Percentiles rank a stretch among this genome's conserved stretches.
These are phyloP conservation scores for Nymphalis c-album DNA, from an alignment of 2,888 invertebrate species.

Conservation along the genomic window DNA sequence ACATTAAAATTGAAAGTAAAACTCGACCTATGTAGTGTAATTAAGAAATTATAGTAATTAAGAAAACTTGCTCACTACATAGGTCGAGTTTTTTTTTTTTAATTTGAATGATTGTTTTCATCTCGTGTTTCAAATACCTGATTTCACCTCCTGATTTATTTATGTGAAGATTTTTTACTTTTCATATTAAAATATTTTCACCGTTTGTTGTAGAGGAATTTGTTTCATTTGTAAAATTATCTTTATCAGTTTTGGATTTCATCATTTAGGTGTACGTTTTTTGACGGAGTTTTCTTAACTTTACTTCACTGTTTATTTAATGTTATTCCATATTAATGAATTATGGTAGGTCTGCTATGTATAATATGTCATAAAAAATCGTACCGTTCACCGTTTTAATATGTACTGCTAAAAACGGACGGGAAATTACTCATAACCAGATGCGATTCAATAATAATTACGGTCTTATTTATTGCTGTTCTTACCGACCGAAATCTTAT, in stretches of 20 bases:
- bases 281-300: too few relatives aligned
- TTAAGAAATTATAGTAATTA: too few relatives aligned
- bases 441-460: conserved; percentile 36
- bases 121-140: background rate
- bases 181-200: too few relatives aligned
- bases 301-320: too few relatives aligned
- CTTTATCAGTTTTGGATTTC: too few relatives aligned
- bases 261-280: too few relatives aligned
- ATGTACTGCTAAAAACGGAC: conserved; percentile 5
- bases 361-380: conserved; percentile 2
- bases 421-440: conserved; percentile 30
- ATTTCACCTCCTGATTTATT: background rate
- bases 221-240: too few relatives aligned
- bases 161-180: background rate
- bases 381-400: background rate
- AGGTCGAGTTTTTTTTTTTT: background rate
- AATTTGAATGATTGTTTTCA: background rate
- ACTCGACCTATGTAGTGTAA: too few relatives aligned
- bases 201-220: too few relatives aligned
- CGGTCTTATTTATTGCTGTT: conserved; percentile 33
- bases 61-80: background rate
- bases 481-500: conserved; percentile 32
- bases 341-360: background rate
- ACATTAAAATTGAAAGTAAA: too few relatives aligned
- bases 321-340: background rate